Evolutionary conservation across 2,888 invertebrate species (phyloP).

Genomic region (Pristionchus mayeri): DNA sequence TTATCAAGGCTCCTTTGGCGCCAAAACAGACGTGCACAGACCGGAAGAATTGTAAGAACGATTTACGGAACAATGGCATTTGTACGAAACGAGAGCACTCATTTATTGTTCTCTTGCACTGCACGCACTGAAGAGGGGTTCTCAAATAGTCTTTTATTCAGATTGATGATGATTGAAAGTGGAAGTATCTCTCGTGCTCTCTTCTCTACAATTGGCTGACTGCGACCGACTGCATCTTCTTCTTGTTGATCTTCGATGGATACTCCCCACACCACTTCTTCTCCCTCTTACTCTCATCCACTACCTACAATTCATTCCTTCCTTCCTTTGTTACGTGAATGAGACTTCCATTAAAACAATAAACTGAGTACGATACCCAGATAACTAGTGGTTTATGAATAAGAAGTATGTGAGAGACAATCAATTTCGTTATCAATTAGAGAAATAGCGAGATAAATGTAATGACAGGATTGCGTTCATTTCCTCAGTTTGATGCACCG

Average conservation of each 20-base stretch:
- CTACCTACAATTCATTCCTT: too few species aligned
- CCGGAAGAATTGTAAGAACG: background rate
- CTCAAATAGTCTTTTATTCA: background rate
- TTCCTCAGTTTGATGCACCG: background rate
- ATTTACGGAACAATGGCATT: background rate
- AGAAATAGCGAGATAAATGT: background rate
- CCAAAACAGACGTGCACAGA: too few species aligned
- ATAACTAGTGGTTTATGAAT: background rate
- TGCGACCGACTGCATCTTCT: background rate
- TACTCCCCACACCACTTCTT: constrained; percentile 17
- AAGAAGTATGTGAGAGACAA: background rate
- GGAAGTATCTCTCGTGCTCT: background rate
- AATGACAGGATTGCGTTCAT: background rate
- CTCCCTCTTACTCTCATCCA: background rate
- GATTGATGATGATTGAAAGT: background rate
- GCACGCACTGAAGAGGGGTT: too few species aligned
- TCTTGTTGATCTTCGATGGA: background rate
- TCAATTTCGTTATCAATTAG: background rate
- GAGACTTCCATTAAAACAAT: background rate
- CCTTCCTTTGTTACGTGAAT: too few species aligned
- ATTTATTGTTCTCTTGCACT: too few species aligned
- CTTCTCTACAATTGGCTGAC: background rate
- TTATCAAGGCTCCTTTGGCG: too few species aligned
- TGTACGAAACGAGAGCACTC: too few species aligned
- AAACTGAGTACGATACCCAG: too few species aligned